Evolutionary conservation across 92 coral and sea anemone genomes (phyloP).

Genomic region (Phenganax stokvisi): DNA sequence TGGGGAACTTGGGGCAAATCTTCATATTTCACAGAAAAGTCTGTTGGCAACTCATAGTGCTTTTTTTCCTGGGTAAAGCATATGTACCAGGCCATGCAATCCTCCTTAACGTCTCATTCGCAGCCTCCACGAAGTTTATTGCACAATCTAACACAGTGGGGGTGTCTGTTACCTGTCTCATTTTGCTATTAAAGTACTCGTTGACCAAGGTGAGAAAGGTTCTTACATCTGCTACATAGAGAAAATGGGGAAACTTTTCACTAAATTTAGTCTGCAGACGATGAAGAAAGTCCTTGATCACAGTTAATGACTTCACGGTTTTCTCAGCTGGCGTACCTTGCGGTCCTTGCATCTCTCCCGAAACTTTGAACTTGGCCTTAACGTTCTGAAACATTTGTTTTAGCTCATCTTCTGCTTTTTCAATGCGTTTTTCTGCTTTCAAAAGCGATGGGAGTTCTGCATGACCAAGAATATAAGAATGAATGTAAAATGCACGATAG

Average conservation of each 20-base stretch:
- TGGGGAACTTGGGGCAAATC: conserved; percentile 49
- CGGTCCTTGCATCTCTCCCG: conserved; percentile 9
- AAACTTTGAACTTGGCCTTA: too few species aligned
- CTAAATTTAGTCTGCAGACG: conserved; percentile 45
- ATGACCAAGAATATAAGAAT: too few species aligned
- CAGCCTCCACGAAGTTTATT: conserved; percentile 46
- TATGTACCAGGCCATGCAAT: conserved; percentile 53
- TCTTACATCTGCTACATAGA: conserved; percentile 31
- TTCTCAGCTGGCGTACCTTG: conserved; percentile 46
- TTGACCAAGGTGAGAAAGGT: conserved; percentile 30
- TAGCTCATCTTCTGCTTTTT: too few species aligned
- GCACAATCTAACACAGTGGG: conserved; percentile 45
- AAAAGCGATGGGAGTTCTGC: too few species aligned
- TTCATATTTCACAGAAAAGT: conserved; percentile 45
- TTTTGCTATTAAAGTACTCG: conserved; percentile 36
- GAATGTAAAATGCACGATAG: too few species aligned
- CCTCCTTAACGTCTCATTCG: conserved; percentile 45
- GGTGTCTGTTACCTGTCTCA: conserved; percentile 44
- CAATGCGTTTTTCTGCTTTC: too few species aligned
- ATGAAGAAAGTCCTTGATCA: conserved; percentile 46
- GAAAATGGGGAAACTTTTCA: conserved; percentile 43
- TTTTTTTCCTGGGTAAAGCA: conserved; percentile 48
- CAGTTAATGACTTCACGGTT: conserved; percentile 22
- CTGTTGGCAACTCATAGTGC: conserved; percentile 39
- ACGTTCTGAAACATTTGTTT: too few species aligned